Evolutionary conservation across 2,888 invertebrate species (phyloP).

Genomic region (Macaria notata): DNA sequence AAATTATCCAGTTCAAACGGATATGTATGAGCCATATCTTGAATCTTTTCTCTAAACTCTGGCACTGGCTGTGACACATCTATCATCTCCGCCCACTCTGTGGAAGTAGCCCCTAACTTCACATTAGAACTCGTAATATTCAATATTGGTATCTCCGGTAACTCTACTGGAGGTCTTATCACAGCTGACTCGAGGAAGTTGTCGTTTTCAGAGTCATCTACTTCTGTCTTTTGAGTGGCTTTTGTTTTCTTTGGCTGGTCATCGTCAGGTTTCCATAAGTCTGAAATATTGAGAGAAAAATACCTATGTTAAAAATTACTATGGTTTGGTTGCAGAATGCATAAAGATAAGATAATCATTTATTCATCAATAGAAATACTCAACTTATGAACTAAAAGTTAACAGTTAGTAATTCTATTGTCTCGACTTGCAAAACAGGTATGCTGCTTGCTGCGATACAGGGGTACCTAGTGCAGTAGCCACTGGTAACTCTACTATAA

Average conservation of each 20-base stretch:
- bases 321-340: too few species aligned
- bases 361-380: too few species aligned
- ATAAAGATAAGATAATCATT: too few species aligned
- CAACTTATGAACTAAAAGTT: too few species aligned
- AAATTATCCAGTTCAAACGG: conserved; percentile 98
- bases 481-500: too few species aligned
- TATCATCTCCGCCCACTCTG: conserved; percentile 94
- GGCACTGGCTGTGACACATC: conserved; percentile 91
- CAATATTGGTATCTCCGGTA: conserved; percentile 84
- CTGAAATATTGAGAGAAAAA: conserved; percentile 34
- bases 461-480: too few species aligned
- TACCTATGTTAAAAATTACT: too few species aligned
- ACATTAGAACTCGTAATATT: conserved; percentile 83
- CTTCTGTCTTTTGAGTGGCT: conserved; percentile 40
- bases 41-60: conserved; percentile 91
- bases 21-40: conserved; percentile 91
- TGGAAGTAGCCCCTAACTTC: conserved; percentile 72
- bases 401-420: too few species aligned
- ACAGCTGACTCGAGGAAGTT: conserved; percentile 67
- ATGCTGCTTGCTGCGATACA: too few species aligned
- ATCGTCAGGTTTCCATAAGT: conserved; percentile 74
- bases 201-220: conserved; percentile 55
- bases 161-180: conserved; percentile 59
- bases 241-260: conserved; percentile 45
- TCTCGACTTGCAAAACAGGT: too few species aligned